A percentile compares a stretch with the other conserved stretches of the same genome.
These are phyloP conservation scores for Drosophila ananassae DNA, from an alignment of 1,140 invertebrate species.

Conservation along the genomic window DNA sequence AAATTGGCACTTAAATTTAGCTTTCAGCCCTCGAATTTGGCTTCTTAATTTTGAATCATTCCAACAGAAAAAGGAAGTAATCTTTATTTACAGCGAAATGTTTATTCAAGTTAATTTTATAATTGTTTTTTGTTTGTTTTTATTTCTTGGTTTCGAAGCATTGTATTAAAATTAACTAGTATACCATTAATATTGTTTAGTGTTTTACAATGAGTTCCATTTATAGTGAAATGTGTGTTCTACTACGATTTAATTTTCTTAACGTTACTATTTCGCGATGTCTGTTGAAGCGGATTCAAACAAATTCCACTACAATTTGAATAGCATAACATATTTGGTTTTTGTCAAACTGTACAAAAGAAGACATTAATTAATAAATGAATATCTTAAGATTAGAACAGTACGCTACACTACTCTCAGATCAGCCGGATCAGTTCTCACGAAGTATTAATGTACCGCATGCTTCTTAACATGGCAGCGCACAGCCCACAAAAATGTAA, in stretches of 20 bases:
- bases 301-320: slow-evolving; percentile 74
- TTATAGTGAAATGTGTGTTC: slow-evolving; percentile 38
- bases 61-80: neutral
- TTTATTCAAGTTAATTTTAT: slow-evolving; percentile 53
- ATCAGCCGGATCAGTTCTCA: slow-evolving; percentile 29
- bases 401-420: slow-evolving; percentile 30
- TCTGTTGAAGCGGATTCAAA: slow-evolving; percentile 48
- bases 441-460: slow-evolving; percentile 46
- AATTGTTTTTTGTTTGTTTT: slow-evolving; percentile 47
- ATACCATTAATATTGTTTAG: slow-evolving; percentile 50
- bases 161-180: slow-evolving; percentile 47
- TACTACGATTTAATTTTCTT: slow-evolving; percentile 47
- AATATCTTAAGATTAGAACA: slow-evolving; percentile 30
- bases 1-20: neutral
- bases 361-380: slow-evolving; percentile 12
- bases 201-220: slow-evolving; percentile 45
- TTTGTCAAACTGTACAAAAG: slow-evolving; percentile 36
- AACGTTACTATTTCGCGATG: slow-evolving; percentile 38
- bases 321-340: slow-evolving; percentile 79
- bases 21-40: neutral
- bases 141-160: slow-evolving; percentile 36
- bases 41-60: neutral
- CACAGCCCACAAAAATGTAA: slow-evolving; percentile 71
- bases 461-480: slow-evolving; percentile 59
- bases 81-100: slow-evolving; percentile 49